Base-by-base conservation (phyloP, 2,888 invertebrate species). In the Epistrophe grossulariae region DNA sequence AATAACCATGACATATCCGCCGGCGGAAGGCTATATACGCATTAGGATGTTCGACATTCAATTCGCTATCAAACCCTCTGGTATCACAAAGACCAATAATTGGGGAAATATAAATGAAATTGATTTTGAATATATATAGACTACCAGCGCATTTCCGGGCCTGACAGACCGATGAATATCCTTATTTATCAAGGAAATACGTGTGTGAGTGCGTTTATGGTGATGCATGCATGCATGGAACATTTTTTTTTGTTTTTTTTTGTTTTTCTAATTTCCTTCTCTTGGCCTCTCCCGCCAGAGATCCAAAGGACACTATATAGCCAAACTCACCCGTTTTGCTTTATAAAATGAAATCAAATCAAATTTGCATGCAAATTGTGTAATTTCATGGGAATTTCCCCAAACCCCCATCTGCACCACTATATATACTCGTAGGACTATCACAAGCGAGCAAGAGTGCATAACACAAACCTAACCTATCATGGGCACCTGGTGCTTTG, bases 361-460 rank as follows among this genome's bases (percentile, higher is more conserved):
- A 82, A 81, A 85, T 85, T 82, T 85, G 78, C 71, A 85, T 85
- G 82, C 78, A 85, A 85, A 85, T 85, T 85, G 82, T 85, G 85
- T 82, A 85, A 82, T 85, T 85, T 85, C 70, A 85, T 82, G 78
- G 82, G 82, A 79, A 78, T 74, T 79, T 57, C 73, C 78, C 43
- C 35, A 43, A n/a, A 31, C 70, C 28, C 62, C 10, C 31, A 31
- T 17, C 52, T 19, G n/a, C 70, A n/a, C 31, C 11, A 31, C 19
- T 10, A 11, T 11, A 2, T 31, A 31, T 17, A 19, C 35, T n/a
- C n/a, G n/a, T n/a, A n/a, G n/a, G 35, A 38, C 50, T 70, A 45
- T 6, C 50, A 48, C 43, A 45, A 70, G 68, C 60, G 11, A 55
- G 24, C 15, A 3, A 38, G 38, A 43, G 48, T 62, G 50, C 43